These are phyloP conservation scores for Ips nitidus DNA, from an alignment of 1,140 invertebrate genomes.

Conservation along the genomic window DNA sequence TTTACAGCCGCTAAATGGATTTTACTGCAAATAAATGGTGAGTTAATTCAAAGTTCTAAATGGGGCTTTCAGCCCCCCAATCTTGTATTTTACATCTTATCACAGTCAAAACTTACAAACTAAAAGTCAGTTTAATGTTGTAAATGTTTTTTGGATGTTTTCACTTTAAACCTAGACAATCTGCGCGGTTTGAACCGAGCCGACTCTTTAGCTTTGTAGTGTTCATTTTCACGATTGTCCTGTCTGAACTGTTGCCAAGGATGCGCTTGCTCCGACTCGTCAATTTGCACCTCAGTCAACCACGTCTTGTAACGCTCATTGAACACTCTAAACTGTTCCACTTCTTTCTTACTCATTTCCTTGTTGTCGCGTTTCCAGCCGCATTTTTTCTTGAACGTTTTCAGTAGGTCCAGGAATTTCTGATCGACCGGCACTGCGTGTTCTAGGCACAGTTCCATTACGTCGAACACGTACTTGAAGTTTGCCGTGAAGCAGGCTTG, in stretches of 20 bases:
- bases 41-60: no score
- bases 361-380: conserved; percentile 53
- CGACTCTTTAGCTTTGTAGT: conserved; percentile 44
- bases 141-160: conserved; percentile 39
- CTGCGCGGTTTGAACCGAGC: conserved; percentile 48
- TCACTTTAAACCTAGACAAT: conserved; percentile 42
- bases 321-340: conserved; percentile 53
- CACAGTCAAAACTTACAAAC: background rate
- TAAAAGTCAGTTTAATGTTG: background rate
- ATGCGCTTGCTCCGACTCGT: conserved; percentile 58
- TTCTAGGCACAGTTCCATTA: conserved; percentile 65
- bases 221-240: conserved; percentile 36
- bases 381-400: conserved; percentile 56
- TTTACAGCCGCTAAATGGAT: no score
- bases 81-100: background rate
- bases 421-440: conserved; percentile 63
- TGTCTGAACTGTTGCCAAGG: conserved; percentile 61
- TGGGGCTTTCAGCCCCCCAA: background rate
- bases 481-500: conserved; percentile 60
- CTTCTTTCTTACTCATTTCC: conserved; percentile 50
- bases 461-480: conserved; percentile 65
- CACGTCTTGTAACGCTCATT: conserved; percentile 54
- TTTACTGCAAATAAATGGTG: no score
- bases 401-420: conserved; percentile 59
- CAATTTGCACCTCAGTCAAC: conserved; percentile 56